These are phyloP conservation scores for Neogobius melanostomus DNA, from an alignment of 2,113 vertebrate genomes.

Conservation along the genomic window DNA sequence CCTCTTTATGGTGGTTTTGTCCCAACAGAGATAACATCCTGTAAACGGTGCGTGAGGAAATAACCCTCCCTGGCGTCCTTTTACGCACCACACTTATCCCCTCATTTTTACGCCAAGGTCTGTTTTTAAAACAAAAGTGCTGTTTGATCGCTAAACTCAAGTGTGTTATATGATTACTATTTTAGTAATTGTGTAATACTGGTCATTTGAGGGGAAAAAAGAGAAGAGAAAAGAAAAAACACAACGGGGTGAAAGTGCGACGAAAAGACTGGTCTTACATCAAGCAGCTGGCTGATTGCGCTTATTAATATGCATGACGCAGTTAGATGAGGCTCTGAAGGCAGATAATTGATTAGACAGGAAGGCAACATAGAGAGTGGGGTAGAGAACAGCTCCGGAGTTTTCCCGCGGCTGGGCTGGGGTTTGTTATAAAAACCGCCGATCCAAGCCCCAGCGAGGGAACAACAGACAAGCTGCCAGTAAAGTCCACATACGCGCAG, in stretches of 20 bases:
- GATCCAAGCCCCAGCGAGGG: slow-evolving; percentile 30
- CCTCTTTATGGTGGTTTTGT: slow-evolving; percentile 45
- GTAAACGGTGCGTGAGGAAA: slow-evolving; percentile 35
- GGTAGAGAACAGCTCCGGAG: slow-evolving; percentile 38
- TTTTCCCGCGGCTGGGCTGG: slow-evolving; percentile 29
- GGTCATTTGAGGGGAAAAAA: slow-evolving; percentile 21
- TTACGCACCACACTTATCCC: neutral
- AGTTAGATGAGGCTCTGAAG: slow-evolving; percentile 77
- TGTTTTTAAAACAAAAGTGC: neutral
- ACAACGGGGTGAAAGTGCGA: neutral
- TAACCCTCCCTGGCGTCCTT: slow-evolving; percentile 1
- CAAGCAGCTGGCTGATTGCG: slow-evolving; percentile 78
- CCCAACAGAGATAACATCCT: slow-evolving; percentile 56
- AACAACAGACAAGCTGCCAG: slow-evolving; percentile 2
- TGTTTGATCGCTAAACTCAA: neutral
- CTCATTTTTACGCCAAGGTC: neutral
- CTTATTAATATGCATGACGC: slow-evolving; percentile 85
- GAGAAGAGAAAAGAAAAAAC: slow-evolving; percentile 25
- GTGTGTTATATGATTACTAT: no score
- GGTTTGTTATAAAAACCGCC: slow-evolving; percentile 45
- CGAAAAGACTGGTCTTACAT: slow-evolving; percentile 62
- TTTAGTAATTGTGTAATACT: slow-evolving; percentile 12
- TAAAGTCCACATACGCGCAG: neutral
- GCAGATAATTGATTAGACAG: slow-evolving; percentile 87
- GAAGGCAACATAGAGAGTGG: slow-evolving; percentile 71